Base-by-base conservation (phyloP, 2,113 vertebrate genomes). In the Larimichthys polyactis region DNA sequence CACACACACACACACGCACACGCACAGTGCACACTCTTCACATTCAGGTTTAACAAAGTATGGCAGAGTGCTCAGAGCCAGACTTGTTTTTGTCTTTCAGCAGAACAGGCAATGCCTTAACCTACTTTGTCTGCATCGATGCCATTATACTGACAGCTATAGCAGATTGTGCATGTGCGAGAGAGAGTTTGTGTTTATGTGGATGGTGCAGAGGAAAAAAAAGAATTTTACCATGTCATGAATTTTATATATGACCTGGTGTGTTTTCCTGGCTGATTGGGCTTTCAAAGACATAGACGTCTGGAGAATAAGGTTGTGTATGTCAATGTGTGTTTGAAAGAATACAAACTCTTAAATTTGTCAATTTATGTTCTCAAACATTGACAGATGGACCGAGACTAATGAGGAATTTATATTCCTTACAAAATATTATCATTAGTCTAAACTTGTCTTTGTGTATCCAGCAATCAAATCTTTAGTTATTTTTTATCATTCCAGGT, bases 41-140 rank as follows among this genome's bases (percentile, higher is more conserved):
- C 75, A 66, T 83, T 69, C 4, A 55, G 65, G 82, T 81, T 68
- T 79, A 57, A 77, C 62, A 84, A 74, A 86, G 55, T 43, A 46
- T 43, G 78, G 69, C 73, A 66, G 51, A 78, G 71, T 64, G 68
- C 77, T 82, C 48, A 51, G 66, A 85, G 81, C 78, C 90, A 87
- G 91, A 84, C 86, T 67, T 91, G 89, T 90, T 92, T 91, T 90
- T 78, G 83, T 92, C 88, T 94, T 93, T 90, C 85, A 80, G 79
- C 43, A 90, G 89, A 92, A 76, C 81, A 90, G 84, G 86, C 88
- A 90, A 89, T 86, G 87, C 82, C 83, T 87, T 91, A 94, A 93
- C 92, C 93, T 90, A 93, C 90, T 94, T 94, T 92, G 83, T 90
- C 89, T 81, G 80, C 87, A 82, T 87, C 83, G 48, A 51, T 84